Base-by-base conservation (phyloP, 2,888 invertebrate species). In the Lasioglossum leucozonium region DNA sequence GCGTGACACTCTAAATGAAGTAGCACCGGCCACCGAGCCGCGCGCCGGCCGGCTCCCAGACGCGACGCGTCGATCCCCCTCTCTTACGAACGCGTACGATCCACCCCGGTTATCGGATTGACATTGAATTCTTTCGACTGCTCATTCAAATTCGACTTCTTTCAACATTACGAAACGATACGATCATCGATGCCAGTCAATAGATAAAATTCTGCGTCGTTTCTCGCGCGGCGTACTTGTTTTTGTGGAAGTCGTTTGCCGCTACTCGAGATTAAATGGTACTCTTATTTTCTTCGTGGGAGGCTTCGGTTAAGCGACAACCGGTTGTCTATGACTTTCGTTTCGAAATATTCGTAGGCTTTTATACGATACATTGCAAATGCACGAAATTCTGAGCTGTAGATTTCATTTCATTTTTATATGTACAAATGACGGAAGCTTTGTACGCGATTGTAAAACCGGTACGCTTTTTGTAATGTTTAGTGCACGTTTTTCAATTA, bases 1-100 rank as follows among this genome's bases (percentile, higher is more conserved):
- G 89, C 88, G 89, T 88, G 91, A 87, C 88, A 86, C 86, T 85
- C 85, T 85, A 91, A 92, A 91, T 88, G 89, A 88, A 88, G 90
- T 86, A 86, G 87, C 81, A 75, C 80, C 44, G 72, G 26, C 47
- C 34, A 34, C 34, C 34, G 1, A 1, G 34, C 34, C 3, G 34
- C 34, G 34, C 3, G 34, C 34, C 34, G 34, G 34, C 34, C 67
- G 4, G 74, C 84, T 82, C 84, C 72, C 85, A 81, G 84, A 82
- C 55, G 74, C 16, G 16, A 5, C 16, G 44, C 44, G 16, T 16
- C 4, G 4, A 0, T 16, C 80, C 18, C 55, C 5, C 10, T 42
- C 47, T 65, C 34, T 10, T 30, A 6, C 22, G 26, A n/a, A 51
- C 47, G 44, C 34, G 37, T 37, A 26, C 51, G 26, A n/a, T n/a